These are phyloP conservation scores for Willisornis vidua DNA, from an alignment of 2,113 vertebrate genomes.

Conservation along the genomic window DNA sequence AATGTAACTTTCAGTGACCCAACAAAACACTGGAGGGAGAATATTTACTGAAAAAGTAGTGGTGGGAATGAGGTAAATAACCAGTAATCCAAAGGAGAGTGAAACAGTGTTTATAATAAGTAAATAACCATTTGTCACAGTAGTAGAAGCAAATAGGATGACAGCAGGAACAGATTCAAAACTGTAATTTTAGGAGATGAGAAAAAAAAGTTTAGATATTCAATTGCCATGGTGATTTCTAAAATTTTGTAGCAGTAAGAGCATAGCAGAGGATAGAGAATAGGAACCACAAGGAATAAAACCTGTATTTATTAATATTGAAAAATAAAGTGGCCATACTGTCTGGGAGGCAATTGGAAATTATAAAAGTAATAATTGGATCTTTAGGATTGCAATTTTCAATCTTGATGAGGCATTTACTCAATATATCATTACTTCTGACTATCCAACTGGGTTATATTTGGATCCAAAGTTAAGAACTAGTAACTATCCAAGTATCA, in stretches of 20 bases:
- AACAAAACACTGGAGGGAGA: neutral
- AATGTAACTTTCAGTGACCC: neutral
- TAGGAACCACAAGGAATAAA: neutral
- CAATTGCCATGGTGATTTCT: neutral
- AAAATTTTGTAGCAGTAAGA: neutral
- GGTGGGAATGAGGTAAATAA: neutral
- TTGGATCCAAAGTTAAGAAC: neutral
- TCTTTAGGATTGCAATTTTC: neutral
- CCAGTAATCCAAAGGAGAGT: neutral
- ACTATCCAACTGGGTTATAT: neutral
- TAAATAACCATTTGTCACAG: neutral
- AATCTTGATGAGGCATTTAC: neutral
- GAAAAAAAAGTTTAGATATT: neutral
- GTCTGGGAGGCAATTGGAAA: neutral
- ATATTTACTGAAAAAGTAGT: neutral
- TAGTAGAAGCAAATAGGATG: neutral
- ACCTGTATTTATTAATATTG: neutral
- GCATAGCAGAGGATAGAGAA: neutral
- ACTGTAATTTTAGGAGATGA: neutral
- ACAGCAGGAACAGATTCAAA: neutral
- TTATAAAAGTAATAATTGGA: neutral
- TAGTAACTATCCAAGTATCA: neutral
- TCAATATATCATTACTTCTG: neutral
- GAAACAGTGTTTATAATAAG: neutral
- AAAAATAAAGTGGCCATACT: neutral